Evolutionary conservation across 2,888 invertebrate species (phyloP).

Genomic region (Drosophila atripex): DNA sequence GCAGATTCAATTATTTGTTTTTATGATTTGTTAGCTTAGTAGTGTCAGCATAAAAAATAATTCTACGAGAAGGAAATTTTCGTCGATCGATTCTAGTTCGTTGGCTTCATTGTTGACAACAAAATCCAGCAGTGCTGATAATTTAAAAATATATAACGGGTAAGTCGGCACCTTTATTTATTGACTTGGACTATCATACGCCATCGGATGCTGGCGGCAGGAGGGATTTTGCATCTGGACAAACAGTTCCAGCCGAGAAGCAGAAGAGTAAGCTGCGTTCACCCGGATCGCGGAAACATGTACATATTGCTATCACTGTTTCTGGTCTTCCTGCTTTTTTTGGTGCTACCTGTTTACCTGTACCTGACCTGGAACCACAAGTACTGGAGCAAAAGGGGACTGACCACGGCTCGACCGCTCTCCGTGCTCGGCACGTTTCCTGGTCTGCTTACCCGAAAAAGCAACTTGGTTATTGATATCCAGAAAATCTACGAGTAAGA

Average conservation of each 20-base stretch:
- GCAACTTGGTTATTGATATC: conserved; percentile 79
- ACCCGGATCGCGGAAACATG: conserved; percentile 14
- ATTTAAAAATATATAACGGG: background rate
- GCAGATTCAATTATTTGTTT: background rate
- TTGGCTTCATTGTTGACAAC: background rate
- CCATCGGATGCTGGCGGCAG: background rate
- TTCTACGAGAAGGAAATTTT: background rate
- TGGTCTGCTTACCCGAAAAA: conserved; percentile 65
- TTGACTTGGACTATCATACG: background rate
- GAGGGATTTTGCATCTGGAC: background rate
- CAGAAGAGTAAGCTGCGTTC: background rate
- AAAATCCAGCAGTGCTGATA: conserved; percentile 4
- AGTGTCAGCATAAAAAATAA: background rate
- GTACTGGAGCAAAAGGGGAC: conserved; percentile 82
- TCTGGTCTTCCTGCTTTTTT: conserved; percentile 48
- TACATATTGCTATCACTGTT: conserved; percentile 27
- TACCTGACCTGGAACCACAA: conserved; percentile 80
- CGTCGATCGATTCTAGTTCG: background rate
- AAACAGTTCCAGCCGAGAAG: conserved; percentile 15
- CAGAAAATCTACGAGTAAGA: conserved; percentile 83
- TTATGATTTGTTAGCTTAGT: background rate
- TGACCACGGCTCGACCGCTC: conserved; percentile 81
- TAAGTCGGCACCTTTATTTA: background rate
- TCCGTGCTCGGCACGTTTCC: conserved; percentile 82
- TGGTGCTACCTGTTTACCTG: conserved; percentile 61